Evolutionary conservation across 2,797 vertebrate species (phyloP).

Genomic region (Luscinia luscinia): DNA sequence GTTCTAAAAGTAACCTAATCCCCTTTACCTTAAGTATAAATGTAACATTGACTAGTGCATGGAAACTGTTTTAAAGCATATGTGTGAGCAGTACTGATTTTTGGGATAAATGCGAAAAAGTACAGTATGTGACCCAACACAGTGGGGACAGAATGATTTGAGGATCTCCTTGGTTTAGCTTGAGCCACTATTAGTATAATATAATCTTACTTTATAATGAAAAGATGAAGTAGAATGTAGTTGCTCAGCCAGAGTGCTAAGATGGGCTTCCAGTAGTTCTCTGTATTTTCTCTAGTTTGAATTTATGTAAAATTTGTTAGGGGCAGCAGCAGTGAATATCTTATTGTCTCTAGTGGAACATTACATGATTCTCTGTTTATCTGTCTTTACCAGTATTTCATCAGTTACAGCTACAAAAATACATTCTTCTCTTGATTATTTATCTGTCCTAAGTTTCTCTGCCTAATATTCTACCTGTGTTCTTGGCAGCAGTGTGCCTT

Average conservation of each 20-base stretch:
- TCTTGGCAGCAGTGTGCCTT: background rate
- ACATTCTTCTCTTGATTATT: background rate
- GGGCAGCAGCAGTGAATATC: background rate
- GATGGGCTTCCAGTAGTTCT: background rate
- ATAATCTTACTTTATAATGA: background rate
- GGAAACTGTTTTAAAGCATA: background rate
- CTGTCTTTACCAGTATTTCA: background rate
- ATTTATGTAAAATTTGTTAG: background rate
- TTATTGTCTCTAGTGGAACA: background rate
- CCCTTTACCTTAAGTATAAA: background rate
- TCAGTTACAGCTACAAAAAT: background rate
- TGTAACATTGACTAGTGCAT: background rate
- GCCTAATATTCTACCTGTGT: background rate
- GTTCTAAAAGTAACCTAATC: background rate
- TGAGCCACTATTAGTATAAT: background rate
- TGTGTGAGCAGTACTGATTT: background rate
- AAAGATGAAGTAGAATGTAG: background rate
- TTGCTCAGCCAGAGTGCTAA: background rate
- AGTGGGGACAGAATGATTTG: background rate
- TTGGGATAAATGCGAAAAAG: background rate
- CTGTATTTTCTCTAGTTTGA: background rate
- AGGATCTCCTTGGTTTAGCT: background rate
- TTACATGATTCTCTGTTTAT: background rate
- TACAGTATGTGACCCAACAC: background rate
- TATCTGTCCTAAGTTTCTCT: background rate